A percentile compares a stretch with the other conserved stretches of the same genome.
phyloP scores from a whole-genome alignment of 2,888 invertebrate genomes.

The Lasioglossum marginatum region DNA sequence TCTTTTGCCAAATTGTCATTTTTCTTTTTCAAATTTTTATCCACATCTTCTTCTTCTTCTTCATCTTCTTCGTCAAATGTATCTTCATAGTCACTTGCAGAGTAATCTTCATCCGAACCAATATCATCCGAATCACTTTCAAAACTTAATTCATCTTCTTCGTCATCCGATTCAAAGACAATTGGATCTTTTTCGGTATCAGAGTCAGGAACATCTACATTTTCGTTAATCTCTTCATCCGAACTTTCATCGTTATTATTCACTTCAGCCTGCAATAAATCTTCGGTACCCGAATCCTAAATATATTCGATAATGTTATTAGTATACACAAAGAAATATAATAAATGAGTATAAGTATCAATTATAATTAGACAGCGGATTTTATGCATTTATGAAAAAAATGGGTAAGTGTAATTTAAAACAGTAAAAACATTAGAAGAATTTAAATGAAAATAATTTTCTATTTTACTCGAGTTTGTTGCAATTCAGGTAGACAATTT shows the following conservation, averaged over 20 bases:
- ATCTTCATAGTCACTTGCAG: conserved; percentile 29
- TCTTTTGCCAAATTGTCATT: conserved; percentile 32
- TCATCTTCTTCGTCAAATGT: conserved; percentile 49
- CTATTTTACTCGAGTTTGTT: too few species aligned
- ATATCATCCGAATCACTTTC: conserved; percentile 73
- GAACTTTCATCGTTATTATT: conserved; percentile 84
- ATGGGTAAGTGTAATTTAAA: too few species aligned
- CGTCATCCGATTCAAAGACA: conserved; percentile 86
- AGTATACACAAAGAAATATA: not conserved
- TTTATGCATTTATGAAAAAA: too few species aligned
- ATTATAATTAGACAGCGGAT: not conserved
- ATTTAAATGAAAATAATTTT: too few species aligned
- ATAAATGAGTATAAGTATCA: not conserved
- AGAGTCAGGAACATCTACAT: conserved; percentile 85
- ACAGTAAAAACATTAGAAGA: too few species aligned
- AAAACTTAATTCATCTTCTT: conserved; percentile 83
- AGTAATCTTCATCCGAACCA: conserved; percentile 72
- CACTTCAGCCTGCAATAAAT: conserved; percentile 76
- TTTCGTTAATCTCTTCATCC: conserved; percentile 84
- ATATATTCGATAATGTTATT: conserved; percentile 33
- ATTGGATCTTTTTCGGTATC: conserved; percentile 80
- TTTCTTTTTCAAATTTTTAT: conserved; percentile 55
- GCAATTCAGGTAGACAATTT: too few species aligned
- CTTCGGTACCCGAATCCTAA: conserved; percentile 79
- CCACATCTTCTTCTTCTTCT: conserved; percentile 9